These are phyloP conservation scores for Chiloscyllium plagiosum DNA, from an alignment of 2,113 vertebrate genomes.

Conservation along the genomic window DNA sequence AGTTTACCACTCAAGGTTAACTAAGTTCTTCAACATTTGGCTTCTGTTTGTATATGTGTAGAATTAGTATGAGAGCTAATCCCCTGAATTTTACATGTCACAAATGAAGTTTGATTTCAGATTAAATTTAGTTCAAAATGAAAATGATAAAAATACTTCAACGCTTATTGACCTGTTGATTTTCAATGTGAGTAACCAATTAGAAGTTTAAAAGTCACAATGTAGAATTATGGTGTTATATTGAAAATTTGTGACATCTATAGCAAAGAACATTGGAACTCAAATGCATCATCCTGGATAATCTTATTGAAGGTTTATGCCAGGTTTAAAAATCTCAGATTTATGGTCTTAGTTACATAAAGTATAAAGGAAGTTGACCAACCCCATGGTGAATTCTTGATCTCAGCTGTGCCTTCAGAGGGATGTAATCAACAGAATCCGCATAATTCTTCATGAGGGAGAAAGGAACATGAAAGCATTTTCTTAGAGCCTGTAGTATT, in stretches of 20 bases:
- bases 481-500: not conserved
- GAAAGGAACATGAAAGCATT: not conserved
- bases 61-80: not conserved
- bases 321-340: not conserved
- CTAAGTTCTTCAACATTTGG: not conserved
- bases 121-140: not conserved
- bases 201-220: not conserved
- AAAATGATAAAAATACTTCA: not conserved
- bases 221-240: not conserved
- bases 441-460: not conserved
- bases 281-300: not conserved
- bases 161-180: not conserved
- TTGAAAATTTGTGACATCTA: not conserved
- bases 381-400: slow-evolving; percentile 2
- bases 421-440: not conserved
- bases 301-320: not conserved
- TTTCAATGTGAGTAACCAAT: not conserved
- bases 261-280: not conserved
- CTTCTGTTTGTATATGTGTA: not conserved
- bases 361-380: not conserved
- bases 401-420: not conserved
- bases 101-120: not conserved
- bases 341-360: not conserved
- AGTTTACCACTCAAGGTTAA: not conserved
- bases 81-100: not conserved